Percentiles rank a stretch among this genome's conserved stretches.
Conservation (phyloP, 2,888 invertebrate genomes). For the Cryptophagus acutangulus region DNA sequence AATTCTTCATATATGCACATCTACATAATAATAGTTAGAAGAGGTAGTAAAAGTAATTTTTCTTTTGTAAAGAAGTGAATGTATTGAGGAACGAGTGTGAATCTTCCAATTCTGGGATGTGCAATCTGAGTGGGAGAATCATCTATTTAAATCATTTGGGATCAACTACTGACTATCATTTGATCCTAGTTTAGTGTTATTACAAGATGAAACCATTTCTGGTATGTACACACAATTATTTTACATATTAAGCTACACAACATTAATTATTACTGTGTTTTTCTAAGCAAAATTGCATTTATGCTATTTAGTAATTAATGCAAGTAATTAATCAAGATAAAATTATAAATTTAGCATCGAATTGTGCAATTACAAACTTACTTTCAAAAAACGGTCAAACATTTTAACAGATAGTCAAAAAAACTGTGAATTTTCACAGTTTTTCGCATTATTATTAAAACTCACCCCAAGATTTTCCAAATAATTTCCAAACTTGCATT, state of each 20-base stretch:
- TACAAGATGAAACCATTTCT: conserved; percentile 40
- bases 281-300: conserved; percentile 1
- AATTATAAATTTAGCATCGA: neutral
- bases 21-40: too few species aligned
- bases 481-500: too few species aligned
- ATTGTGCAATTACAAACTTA: conserved; percentile 6
- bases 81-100: conserved; percentile 25
- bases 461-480: too few species aligned
- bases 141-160: conserved; percentile 32
- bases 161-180: conserved; percentile 26
- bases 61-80: conserved; percentile 33
- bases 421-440: too few species aligned
- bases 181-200: conserved; percentile 41
- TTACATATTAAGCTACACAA: conserved; percentile 15
- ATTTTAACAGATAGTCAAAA: too few species aligned
- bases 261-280: conserved; percentile 13
- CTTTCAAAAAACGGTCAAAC: conserved; percentile 1
- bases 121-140: conserved; percentile 25
- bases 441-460: too few species aligned
- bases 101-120: too few species aligned
- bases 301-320: neutral
- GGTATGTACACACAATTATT: conserved; percentile 36
- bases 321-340: neutral
- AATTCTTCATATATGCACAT: too few species aligned
- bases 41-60: conserved; percentile 39